These are phyloP conservation scores for Brachystomella parvula DNA, from an alignment of 1,140 invertebrate species.

Conservation along the genomic window DNA sequence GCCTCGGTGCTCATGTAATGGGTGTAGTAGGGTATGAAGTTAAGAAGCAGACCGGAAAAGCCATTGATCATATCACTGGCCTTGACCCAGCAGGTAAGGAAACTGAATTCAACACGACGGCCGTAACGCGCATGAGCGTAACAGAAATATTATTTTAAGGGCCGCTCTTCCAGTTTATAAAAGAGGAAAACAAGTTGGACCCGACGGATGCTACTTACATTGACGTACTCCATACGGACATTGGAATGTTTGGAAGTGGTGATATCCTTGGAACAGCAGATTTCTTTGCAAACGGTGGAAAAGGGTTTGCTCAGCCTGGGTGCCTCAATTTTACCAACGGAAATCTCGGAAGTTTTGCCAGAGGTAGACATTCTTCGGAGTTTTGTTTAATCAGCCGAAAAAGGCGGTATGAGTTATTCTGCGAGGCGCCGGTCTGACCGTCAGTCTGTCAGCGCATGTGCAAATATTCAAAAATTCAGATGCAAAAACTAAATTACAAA, in stretches of 20 bases:
- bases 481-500: no score
- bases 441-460: no score
- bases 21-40: background rate
- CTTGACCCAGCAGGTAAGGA: slow-evolving; percentile 13
- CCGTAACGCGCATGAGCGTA: no score
- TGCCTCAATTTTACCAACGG: background rate
- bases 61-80: slow-evolving; percentile 1
- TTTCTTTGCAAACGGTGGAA: background rate
- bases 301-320: background rate
- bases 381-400: no score
- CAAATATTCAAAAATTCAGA: no score
- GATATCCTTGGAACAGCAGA: background rate
- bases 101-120: no score
- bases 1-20: slow-evolving; percentile 9
- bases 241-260: slow-evolving; percentile 2
- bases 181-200: background rate
- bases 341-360: background rate
- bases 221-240: slow-evolving; percentile 2
- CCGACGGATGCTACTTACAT: slow-evolving; percentile 1
- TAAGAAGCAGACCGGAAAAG: background rate
- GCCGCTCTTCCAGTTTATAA: background rate
- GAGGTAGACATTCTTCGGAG: no score
- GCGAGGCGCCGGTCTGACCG: no score
- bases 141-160: no score
- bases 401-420: no score